Conservation (phyloP, 2,113 vertebrate genomes). For the Astatoreochromis straeleni region DNA sequence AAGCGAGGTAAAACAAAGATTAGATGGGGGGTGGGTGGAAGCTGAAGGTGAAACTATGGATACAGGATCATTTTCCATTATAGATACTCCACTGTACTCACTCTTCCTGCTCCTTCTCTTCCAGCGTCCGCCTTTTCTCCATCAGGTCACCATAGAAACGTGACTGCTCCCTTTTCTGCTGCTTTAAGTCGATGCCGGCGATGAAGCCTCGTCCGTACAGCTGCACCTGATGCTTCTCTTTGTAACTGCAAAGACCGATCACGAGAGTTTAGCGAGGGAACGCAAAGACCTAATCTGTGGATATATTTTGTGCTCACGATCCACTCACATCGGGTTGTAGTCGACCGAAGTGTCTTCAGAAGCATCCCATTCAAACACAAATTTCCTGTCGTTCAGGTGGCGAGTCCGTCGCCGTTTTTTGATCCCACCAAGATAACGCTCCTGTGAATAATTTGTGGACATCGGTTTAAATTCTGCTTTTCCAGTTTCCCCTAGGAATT, state of each 20-base stretch:
- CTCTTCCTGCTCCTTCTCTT: slow-evolving; percentile 98
- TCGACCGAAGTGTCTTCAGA: slow-evolving; percentile 94
- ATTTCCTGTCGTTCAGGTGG: slow-evolving; percentile 96
- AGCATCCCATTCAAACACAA: slow-evolving; percentile 97
- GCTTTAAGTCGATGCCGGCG: slow-evolving; percentile 94
- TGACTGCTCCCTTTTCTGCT: slow-evolving; percentile 95
- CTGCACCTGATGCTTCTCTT: slow-evolving; percentile 94
- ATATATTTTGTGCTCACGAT: background rate
- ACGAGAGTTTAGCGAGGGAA: background rate
- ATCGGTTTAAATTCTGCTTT: background rate
- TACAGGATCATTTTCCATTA: background rate
- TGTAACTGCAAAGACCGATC: slow-evolving; percentile 74
- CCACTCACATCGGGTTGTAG: slow-evolving; percentile 92
- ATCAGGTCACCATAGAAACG: slow-evolving; percentile 95
- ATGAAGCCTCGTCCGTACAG: slow-evolving; percentile 93
- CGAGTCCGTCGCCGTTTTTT: slow-evolving; percentile 92
- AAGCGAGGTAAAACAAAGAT: background rate
- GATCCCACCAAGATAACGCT: slow-evolving; percentile 90
- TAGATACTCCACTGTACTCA: slow-evolving; percentile 59
- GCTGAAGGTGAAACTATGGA: background rate
- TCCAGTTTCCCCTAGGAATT: background rate
- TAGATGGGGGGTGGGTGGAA: background rate
- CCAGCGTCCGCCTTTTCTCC: slow-evolving; percentile 92
- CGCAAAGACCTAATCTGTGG: background rate
- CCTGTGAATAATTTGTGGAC: slow-evolving; percentile 63